Percentiles rank a stretch among this genome's conserved stretches.
phyloP scores from a whole-genome alignment of 2,113 vertebrate genomes.

The Poeciliopsis retropinna region DNA sequence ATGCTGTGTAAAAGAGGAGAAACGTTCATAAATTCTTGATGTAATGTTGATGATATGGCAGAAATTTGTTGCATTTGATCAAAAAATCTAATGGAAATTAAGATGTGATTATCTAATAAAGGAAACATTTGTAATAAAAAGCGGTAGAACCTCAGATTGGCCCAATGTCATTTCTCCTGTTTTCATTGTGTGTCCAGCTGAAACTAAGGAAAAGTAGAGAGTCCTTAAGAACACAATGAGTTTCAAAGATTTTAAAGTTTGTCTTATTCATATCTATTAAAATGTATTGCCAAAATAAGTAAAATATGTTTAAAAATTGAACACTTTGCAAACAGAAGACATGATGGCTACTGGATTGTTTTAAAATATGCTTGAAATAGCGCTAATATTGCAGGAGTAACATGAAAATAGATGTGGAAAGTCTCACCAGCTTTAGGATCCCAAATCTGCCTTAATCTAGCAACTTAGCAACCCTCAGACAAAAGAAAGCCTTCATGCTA shows the following conservation, averaged over 20 bases:
- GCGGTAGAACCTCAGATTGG: neutral
- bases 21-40: neutral
- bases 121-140: neutral
- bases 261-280: neutral
- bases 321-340: neutral
- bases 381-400: no score
- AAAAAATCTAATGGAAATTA: neutral
- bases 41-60: neutral
- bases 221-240: neutral
- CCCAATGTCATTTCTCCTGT: neutral
- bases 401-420: no score
- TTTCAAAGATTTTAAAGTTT: neutral
- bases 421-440: neutral
- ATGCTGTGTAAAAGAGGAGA: neutral
- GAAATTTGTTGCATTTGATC: neutral
- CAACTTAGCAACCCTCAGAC: neutral
- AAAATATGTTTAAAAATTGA: neutral
- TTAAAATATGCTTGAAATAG: no score
- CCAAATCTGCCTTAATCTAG: conserved; percentile 21
- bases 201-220: neutral
- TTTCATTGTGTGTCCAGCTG: no score
- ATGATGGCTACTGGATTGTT: no score
- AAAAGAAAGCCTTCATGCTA: conserved; percentile 24
- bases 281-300: neutral
- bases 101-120: neutral